A percentile compares a stretch with the other conserved stretches of the same genome.
Evolutionary conservation across 2,113 vertebrate species (phyloP).

Genomic region (Vidua chalybeata): DNA sequence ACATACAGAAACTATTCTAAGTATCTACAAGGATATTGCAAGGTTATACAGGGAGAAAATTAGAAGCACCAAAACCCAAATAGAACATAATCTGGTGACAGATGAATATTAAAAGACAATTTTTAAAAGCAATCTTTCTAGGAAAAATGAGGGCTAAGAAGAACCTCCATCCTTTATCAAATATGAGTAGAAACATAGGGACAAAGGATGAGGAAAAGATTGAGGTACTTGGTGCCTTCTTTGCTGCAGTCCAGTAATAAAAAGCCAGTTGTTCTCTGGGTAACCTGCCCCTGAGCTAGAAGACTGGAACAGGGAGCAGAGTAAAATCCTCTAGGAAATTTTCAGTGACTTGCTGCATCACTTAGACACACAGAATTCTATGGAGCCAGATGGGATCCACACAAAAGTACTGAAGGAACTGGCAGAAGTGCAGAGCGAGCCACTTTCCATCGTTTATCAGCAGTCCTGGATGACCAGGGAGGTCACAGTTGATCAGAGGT

Average conservation of each 20-base stretch:
- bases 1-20: background rate
- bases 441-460: background rate
- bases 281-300: background rate
- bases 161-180: background rate
- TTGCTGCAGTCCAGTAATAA: background rate
- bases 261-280: fast-evolving
- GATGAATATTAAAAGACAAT: background rate
- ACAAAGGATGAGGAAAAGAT: background rate
- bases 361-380: background rate
- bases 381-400: background rate
- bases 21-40: background rate
- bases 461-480: background rate
- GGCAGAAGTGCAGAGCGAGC: fast-evolving
- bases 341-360: background rate
- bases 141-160: background rate
- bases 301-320: background rate
- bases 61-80: background rate
- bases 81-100: background rate
- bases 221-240: background rate
- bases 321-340: background rate
- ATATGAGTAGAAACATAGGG: background rate
- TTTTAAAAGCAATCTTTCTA: background rate
- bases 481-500: background rate
- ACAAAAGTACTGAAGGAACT: background rate
- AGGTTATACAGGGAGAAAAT: background rate